A percentile compares a stretch with the other conserved stretches of the same genome.
These are phyloP conservation scores for Callorhinus ursinus DNA, from an alignment of 2,113 vertebrate species.

Conservation along the genomic window DNA sequence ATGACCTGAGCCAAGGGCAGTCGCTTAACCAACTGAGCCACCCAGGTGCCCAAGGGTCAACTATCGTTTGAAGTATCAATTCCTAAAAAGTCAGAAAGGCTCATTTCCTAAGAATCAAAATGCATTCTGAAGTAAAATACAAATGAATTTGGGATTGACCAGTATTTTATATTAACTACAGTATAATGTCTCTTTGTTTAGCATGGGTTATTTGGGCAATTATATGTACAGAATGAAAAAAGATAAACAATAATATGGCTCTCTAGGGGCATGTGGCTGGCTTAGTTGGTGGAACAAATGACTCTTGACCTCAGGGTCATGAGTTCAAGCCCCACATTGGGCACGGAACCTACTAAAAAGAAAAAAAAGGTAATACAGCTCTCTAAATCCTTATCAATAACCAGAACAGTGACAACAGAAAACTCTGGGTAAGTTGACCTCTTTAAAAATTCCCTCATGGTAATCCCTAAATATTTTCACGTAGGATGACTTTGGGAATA, in stretches of 20 bases:
- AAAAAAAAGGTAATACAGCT: not conserved
- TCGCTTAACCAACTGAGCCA: too few species aligned
- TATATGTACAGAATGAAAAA: not conserved
- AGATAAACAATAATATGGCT: not conserved
- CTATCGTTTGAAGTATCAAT: not conserved
- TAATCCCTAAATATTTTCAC: not conserved
- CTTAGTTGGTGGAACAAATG: not conserved
- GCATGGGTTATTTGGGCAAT: not conserved
- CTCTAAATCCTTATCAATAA: conserved; percentile 35
- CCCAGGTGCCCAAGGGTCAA: not conserved
- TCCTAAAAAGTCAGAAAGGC: not conserved
- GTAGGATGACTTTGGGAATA: not conserved
- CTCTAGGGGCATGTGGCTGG: too few species aligned
- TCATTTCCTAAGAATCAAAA: conserved; percentile 47
- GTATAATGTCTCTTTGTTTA: not conserved
- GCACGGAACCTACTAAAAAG: not conserved
- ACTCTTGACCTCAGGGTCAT: not conserved
- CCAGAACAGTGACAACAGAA: not conserved
- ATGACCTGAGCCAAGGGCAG: too few species aligned
- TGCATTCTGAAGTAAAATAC: not conserved
- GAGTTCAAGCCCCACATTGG: not conserved
- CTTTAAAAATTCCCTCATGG: conserved; percentile 23
- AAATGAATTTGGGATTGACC: not conserved
- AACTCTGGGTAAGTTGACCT: not conserved
- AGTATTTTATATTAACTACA: conserved; percentile 16